A percentile compares a stretch with the other conserved stretches of the same genome.
These are phyloP conservation scores for Lasioglossum lativentre DNA, from an alignment of 2,888 invertebrate species.

Conservation along the genomic window DNA sequence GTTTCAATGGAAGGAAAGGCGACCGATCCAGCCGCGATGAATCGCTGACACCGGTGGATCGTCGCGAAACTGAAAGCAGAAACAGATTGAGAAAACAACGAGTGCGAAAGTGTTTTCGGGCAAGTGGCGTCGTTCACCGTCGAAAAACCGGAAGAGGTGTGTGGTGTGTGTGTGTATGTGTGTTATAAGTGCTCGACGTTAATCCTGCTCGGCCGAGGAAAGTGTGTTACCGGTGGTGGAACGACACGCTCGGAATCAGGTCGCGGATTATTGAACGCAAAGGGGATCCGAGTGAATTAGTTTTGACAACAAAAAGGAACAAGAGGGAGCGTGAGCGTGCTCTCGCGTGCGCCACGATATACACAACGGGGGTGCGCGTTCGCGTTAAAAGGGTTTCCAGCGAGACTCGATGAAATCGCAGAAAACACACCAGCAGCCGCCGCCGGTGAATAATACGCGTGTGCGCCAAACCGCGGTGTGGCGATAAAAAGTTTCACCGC, in stretches of 20 bases:
- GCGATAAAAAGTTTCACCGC: conserved; percentile 1
- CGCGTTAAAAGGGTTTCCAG: neutral
- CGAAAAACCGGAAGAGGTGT: neutral
- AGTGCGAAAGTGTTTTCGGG: conserved; percentile 6
- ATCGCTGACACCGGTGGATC: conserved; percentile 13
- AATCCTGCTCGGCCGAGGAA: neutral
- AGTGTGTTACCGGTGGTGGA: neutral
- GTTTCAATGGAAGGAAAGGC: conserved; percentile 4
- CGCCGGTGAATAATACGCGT: conserved; percentile 34
- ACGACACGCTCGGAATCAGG: neutral
- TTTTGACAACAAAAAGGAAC: neutral
- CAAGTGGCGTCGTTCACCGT: neutral
- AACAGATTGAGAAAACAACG: neutral
- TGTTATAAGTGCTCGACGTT: neutral
- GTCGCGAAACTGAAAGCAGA: conserved; percentile 11
- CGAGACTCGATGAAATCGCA: neutral
- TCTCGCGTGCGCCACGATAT: conserved; percentile 16
- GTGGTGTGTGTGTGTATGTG: neutral
- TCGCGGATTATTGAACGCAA: neutral
- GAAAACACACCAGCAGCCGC: neutral
- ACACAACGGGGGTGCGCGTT: neutral
- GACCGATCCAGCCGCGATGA: neutral
- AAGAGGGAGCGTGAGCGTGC: neutral
- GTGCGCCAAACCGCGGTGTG: neutral
- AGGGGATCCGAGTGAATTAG: neutral